A percentile compares a stretch with the other conserved stretches of the same genome.
Conservation (phyloP, 1,140 invertebrate genomes). For the Gryllus bimaculatus region DNA sequence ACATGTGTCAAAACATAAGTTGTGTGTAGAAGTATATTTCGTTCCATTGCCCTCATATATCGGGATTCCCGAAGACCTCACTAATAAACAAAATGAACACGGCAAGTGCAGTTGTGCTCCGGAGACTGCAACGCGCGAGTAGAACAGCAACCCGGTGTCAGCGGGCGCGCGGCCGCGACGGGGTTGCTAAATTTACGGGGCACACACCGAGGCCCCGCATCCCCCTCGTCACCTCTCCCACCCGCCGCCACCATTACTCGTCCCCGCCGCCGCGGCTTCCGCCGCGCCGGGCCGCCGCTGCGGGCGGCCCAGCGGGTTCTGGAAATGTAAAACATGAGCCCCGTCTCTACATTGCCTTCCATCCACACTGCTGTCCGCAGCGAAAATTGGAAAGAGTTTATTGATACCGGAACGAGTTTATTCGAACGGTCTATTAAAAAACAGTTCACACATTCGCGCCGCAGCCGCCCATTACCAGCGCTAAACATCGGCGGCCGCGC, state of each 20-base stretch:
- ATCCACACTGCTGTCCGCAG: not conserved
- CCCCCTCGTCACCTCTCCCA: too few species aligned
- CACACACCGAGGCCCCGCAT: not conserved
- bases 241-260: too few species aligned
- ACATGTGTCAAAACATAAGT: too few species aligned
- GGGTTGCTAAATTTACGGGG: not conserved
- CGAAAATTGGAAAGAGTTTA: not conserved
- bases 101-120: not conserved
- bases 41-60: too few species aligned
- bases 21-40: too few species aligned
- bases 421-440: not conserved
- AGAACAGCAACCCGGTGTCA: conserved; percentile 2
- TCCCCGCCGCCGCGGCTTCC: not conserved
- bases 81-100: not conserved
- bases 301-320: not conserved
- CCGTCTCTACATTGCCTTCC: not conserved
- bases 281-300: too few species aligned
- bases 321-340: not conserved
- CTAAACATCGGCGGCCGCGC: too few species aligned
- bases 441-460: not conserved
- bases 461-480: too few species aligned
- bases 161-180: not conserved
- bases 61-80: too few species aligned
- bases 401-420: too few species aligned
- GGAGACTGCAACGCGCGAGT: not conserved